Conservation (phyloP, 2,888 invertebrate species). For the Rotaria socialis region DNA sequence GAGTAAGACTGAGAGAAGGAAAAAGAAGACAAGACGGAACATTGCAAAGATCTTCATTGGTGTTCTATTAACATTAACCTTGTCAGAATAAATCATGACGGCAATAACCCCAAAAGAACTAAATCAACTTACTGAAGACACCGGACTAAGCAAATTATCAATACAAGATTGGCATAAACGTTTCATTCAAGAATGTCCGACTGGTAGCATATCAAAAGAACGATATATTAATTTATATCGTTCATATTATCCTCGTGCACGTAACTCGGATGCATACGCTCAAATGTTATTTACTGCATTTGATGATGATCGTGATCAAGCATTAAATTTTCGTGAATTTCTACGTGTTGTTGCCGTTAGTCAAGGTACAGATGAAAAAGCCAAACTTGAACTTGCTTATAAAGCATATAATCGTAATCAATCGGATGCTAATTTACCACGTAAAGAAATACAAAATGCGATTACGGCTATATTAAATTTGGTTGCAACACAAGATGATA, state of each 20-base stretch:
- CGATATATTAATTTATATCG: constrained; percentile 23
- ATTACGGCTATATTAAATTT: not conserved
- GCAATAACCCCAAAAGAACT: not conserved
- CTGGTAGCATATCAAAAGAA: not conserved
- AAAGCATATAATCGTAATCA: constrained; percentile 28
- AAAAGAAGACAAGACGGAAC: not conserved
- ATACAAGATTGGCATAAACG: constrained; percentile 21
- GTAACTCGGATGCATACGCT: not conserved
- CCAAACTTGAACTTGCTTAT: constrained; percentile 13
- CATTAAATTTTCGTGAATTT: constrained; percentile 34
- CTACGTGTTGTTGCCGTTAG: not conserved
- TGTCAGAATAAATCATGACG: not conserved
- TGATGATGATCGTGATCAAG: constrained; percentile 17
- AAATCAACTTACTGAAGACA: not conserved
- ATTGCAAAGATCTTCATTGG: not conserved
- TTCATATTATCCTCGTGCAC: constrained; percentile 28
- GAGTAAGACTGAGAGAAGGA: not conserved
- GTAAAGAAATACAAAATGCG: not conserved
- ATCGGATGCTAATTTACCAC: not conserved
- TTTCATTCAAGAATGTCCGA: not conserved
- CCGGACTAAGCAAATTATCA: not conserved
- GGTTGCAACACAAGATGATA: not conserved
- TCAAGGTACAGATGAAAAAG: constrained; percentile 34
- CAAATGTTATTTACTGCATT: constrained; percentile 17
- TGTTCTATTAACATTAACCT: not conserved